Base-by-base conservation (phyloP, 2,888 invertebrate species). In the Polylopha cassiicola region DNA sequence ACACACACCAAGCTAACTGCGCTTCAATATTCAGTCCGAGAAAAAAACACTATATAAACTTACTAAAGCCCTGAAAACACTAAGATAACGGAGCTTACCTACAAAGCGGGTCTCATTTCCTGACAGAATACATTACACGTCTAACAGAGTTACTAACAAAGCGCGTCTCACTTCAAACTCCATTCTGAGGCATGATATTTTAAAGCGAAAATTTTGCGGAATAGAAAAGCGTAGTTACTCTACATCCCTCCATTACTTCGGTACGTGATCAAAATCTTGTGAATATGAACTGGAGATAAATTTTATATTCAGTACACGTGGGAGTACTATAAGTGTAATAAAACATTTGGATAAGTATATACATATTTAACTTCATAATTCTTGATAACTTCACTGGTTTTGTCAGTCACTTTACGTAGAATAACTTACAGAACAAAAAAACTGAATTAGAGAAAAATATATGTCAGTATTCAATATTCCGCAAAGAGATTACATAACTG, bases 241-340 rank as follows among this genome's bases (percentile, higher is more conserved):
- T 33, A 39, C 52, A 42, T 22, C 22, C 41, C 13, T 41, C 47
- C 47, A 51, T 53, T 53, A 50, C 39, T 47, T 39, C 36, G 26
- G 42, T 41, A 58, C 56, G 58, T 56, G 56, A 52, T 53, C 44
- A 47, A 54, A 51, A 53, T 55, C 43, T 38, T 37, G 31, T 39
- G 39, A 36, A 42, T 38, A 44, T 43, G 37, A 43, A 39, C 39
- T 18, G 20, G n/a, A 16, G 31, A 37, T 30, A 28, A 34, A 39
- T 29, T 34, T 30, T 24, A 34, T 33, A 45, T 42, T 38, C 45
- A 36, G 17, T 22, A 18, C 23, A 9, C 24, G 38, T 16, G 37
- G 18, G 6, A 34, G 34, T 38, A 37, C 43, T 48, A 46, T 44
- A 44, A 45, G 42, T 50, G 47, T 36, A 36, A 41, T 36, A 36